phyloP scores from a whole-genome alignment of 1,140 invertebrate species.

The Ericerus pela region DNA sequence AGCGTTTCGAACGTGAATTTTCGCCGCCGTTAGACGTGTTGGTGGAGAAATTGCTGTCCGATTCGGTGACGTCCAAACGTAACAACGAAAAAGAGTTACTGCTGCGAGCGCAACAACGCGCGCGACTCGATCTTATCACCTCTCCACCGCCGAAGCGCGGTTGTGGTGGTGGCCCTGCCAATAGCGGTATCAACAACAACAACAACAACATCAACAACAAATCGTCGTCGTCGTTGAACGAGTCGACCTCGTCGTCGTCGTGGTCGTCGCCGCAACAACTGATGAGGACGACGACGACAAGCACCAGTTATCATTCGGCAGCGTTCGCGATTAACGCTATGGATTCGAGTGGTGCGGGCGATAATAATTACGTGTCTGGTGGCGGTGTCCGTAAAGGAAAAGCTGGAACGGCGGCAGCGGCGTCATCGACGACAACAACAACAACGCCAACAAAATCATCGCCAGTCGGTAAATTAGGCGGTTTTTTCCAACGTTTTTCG shows the following conservation, averaged over 20 bases:
- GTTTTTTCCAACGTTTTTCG: conserved; percentile 38
- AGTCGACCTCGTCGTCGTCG: too few species aligned
- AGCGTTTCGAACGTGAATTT: conserved; percentile 17
- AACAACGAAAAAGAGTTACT: background rate
- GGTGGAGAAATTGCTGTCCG: conserved; percentile 8
- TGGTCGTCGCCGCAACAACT: background rate
- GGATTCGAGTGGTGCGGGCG: conserved; percentile 9
- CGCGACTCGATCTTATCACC: conserved; percentile 16
- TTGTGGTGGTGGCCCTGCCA: background rate
- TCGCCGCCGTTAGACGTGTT: conserved; percentile 12
- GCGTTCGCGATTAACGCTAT: conserved; percentile 3
- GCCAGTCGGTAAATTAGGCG: conserved; percentile 29
- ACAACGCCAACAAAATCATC: conserved; percentile 14
- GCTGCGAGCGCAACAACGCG: conserved; percentile 8
- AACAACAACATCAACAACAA: background rate
- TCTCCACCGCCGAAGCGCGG: conserved; percentile 14
- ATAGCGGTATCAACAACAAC: background rate
- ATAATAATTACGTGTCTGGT: too few species aligned
- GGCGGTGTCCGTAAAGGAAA: too few species aligned
- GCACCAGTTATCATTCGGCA: background rate
- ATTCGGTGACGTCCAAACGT: background rate
- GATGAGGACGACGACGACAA: conserved; percentile 2
- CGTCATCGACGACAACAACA: background rate
- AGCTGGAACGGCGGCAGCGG: too few species aligned
- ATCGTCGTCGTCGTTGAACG: background rate